phyloP scores from a whole-genome alignment of 2,113 vertebrate genomes.

The Chaenogobius annularis region DNA sequence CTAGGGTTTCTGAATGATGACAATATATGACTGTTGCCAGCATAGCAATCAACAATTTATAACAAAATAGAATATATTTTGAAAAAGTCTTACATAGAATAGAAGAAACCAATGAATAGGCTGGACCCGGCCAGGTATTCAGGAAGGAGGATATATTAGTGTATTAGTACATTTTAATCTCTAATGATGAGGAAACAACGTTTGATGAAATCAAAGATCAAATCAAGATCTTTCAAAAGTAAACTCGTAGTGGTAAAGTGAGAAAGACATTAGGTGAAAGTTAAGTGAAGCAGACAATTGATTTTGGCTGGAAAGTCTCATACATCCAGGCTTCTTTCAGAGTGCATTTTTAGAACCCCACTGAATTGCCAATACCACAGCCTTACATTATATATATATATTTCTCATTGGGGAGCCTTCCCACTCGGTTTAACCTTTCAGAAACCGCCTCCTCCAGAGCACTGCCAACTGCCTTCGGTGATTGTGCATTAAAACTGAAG shows the following conservation, averaged over 20 bases:
- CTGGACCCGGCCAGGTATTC: no score
- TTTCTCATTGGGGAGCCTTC: constrained; percentile 8
- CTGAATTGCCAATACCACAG: neutral
- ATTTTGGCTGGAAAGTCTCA: neutral
- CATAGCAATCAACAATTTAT: no score
- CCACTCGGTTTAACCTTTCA: constrained; percentile 41
- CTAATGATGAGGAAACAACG: neutral
- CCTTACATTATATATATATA: neutral
- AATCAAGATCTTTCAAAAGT: no score
- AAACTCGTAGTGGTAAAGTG: no score
- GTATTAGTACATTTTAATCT: neutral
- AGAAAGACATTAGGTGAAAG: neutral
- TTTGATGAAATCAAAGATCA: neutral
- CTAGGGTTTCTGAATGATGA: no score
- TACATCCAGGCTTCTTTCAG: neutral
- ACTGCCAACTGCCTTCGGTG: constrained; percentile 6
- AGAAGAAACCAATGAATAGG: no score
- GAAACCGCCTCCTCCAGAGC: constrained; percentile 3
- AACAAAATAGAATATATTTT: no score
- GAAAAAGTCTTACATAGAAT: no score
- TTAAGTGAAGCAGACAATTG: neutral
- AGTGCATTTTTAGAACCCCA: neutral
- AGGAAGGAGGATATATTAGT: no score
- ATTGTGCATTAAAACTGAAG: constrained; percentile 19
- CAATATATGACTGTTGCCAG: no score